Evolutionary conservation across 2,888 invertebrate genomes (phyloP).

Genomic region (Ariolimax columbianus): DNA sequence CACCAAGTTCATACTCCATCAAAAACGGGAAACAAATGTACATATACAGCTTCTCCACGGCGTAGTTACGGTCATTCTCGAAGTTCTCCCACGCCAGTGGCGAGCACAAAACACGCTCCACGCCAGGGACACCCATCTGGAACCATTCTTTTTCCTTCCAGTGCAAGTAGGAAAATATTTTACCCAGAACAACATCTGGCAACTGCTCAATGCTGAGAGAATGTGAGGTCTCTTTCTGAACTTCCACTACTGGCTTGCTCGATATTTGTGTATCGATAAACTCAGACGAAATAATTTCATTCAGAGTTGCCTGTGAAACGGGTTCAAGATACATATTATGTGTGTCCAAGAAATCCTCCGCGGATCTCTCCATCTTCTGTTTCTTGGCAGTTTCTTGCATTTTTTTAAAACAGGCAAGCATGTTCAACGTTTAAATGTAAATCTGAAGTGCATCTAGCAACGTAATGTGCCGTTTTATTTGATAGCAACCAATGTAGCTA

Average conservation of each 20-base stretch:
- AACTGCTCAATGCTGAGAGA: constrained; percentile 20
- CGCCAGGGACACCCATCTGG: constrained; percentile 11
- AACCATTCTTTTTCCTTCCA: constrained; percentile 54
- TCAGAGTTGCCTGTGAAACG: background rate
- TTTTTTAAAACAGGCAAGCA: background rate
- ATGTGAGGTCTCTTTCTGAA: background rate
- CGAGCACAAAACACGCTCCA: constrained; percentile 45
- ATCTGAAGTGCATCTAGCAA: background rate
- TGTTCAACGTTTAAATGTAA: background rate
- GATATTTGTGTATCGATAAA: background rate
- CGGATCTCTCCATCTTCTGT: background rate
- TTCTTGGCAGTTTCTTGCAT: background rate
- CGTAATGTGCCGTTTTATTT: background rate
- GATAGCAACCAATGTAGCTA: background rate
- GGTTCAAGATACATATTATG: background rate
- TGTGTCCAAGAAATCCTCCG: background rate
- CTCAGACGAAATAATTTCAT: background rate
- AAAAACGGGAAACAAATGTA: constrained; percentile 29
- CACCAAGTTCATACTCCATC: constrained; percentile 29
- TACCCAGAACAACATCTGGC: constrained; percentile 50
- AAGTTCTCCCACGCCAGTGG: constrained; percentile 53
- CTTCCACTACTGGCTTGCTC: background rate
- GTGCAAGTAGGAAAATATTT: constrained; percentile 51
- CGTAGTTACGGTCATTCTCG: constrained; percentile 52
- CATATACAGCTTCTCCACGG: constrained; percentile 36